A percentile compares a stretch with the other conserved stretches of the same genome.
phyloP scores from a whole-genome alignment of 2,113 vertebrate species.

The Psilopsiagon aymara region DNA sequence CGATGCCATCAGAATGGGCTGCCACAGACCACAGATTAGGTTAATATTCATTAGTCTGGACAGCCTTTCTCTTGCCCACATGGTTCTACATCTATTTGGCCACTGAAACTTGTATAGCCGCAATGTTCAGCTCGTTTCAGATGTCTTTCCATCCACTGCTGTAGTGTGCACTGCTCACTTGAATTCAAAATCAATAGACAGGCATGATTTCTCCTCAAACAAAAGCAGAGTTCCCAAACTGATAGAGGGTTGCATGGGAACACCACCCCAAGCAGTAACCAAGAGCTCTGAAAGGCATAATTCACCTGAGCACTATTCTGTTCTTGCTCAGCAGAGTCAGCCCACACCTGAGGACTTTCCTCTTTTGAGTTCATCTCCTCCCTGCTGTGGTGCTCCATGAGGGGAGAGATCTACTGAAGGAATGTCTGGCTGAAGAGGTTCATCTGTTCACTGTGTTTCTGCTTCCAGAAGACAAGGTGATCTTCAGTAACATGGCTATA shows the following conservation, averaged over 20 bases:
- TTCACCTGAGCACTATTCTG: constrained; percentile 78
- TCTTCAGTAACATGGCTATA: constrained; percentile 57
- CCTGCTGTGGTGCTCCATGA: constrained; percentile 17
- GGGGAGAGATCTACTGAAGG: not conserved
- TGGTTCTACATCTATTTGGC: not conserved
- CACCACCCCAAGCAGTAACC: not conserved
- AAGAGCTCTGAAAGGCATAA: not conserved
- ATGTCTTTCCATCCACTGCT: not conserved
- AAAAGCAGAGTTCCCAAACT: not conserved
- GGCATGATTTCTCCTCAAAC: not conserved
- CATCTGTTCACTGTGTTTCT: constrained; percentile 58
- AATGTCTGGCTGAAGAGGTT: constrained; percentile 17
- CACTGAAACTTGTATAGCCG: not conserved
- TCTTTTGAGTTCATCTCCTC: constrained; percentile 79
- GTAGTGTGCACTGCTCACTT: not conserved
- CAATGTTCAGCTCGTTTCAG: not conserved
- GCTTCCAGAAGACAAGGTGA: constrained; percentile 14
- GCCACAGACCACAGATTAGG: not conserved
- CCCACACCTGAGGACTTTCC: constrained; percentile 77
- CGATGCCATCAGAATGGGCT: not conserved
- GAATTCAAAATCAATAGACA: not conserved
- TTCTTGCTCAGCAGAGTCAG: constrained; percentile 73
- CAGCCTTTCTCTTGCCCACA: not conserved
- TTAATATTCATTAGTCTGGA: not conserved
- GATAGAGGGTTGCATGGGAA: accelerated